phyloP scores from a whole-genome alignment of 1,140 invertebrate species.

The Bilobella aurantiaca region DNA sequence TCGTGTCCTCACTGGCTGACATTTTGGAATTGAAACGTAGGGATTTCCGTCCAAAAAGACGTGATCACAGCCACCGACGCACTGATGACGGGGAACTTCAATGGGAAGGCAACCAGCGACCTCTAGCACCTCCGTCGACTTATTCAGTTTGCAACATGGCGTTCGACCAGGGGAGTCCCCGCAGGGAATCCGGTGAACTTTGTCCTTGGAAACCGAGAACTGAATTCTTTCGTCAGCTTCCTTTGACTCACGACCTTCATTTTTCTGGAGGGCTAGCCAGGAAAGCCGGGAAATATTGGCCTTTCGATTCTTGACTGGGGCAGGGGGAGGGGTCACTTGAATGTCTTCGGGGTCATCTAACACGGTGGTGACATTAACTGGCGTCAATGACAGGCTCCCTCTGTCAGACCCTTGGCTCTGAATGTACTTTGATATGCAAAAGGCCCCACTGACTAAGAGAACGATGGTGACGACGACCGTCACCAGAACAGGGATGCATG shows the following conservation, averaged over 20 bases:
- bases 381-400: neutral
- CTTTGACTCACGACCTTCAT: neutral
- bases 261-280: neutral
- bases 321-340: neutral
- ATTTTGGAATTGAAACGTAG: neutral
- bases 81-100: neutral
- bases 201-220: neutral
- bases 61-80: neutral
- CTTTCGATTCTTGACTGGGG: neutral
- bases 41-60: neutral
- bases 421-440: neutral
- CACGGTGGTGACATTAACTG: neutral
- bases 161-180: neutral
- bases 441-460: neutral
- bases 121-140: neutral
- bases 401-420: neutral
- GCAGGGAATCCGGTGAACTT: neutral
- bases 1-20: neutral
- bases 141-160: neutral
- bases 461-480: neutral
- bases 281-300: neutral
- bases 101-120: neutral
- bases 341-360: neutral
- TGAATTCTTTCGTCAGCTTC: neutral
- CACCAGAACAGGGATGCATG: neutral